phyloP scores from a whole-genome alignment of 2,888 invertebrate species.

The Machimus atricapillus region DNA sequence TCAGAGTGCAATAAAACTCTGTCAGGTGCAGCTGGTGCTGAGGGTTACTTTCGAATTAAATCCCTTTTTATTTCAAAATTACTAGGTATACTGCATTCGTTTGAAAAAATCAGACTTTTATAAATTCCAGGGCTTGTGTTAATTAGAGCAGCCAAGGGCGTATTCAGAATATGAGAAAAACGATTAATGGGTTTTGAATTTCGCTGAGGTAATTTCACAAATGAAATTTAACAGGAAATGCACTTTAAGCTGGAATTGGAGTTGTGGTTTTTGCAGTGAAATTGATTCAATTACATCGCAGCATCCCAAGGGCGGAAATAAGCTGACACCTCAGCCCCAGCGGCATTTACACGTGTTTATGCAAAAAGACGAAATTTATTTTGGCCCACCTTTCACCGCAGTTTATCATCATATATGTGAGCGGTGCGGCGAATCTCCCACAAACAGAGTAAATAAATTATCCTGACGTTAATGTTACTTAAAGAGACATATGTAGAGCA shows the following conservation, averaged over 20 bases:
- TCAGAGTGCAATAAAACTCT: background rate
- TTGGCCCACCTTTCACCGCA: background rate
- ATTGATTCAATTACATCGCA: background rate
- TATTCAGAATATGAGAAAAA: background rate
- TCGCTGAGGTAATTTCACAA: background rate
- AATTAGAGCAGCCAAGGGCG: background rate
- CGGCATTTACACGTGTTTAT: background rate
- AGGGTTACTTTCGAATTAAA: background rate
- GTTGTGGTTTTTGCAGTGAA: background rate
- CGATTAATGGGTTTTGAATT: background rate
- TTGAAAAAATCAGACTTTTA: background rate
- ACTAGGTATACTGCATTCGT: background rate
- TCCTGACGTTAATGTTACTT: conserved; percentile 50
- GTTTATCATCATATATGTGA: conserved; percentile 16
- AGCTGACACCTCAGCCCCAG: background rate
- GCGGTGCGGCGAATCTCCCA: conserved; percentile 2
- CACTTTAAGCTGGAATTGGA: background rate
- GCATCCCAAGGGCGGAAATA: background rate
- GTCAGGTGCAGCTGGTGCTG: background rate
- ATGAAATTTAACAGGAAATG: background rate
- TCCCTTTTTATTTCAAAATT: background rate
- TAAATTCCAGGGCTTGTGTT: background rate
- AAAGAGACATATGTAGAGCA: conserved; percentile 49
- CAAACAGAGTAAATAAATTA: conserved; percentile 33
- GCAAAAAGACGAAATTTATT: background rate